A percentile compares a stretch with the other conserved stretches of the same genome.
Evolutionary conservation across 2,113 vertebrate genomes (phyloP).

Genomic region (Rhinopithecus roxellana): DNA sequence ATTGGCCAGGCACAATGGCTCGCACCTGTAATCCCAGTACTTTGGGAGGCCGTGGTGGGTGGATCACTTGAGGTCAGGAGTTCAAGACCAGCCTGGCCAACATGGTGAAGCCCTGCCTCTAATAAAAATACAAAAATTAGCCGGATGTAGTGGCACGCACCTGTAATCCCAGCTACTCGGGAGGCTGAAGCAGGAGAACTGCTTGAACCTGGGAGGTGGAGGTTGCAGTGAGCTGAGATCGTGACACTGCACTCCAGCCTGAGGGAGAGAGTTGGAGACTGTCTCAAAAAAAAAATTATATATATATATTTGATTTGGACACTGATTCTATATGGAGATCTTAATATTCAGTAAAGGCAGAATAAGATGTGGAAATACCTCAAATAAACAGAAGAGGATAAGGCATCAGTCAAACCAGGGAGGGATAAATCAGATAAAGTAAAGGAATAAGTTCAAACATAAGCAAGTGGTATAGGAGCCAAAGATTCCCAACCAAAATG

Average conservation of each 20-base stretch:
- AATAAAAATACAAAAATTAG: not conserved
- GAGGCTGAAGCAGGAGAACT: too few relatives aligned
- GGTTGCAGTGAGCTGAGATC: too few relatives aligned
- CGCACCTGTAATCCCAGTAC: not conserved
- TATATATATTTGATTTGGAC: not conserved
- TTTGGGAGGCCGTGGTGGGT: not conserved
- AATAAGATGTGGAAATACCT: not conserved
- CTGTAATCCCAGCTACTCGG: too few relatives aligned
- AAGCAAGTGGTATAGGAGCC: not conserved
- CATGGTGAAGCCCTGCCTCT: not conserved
- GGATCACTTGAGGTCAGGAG: not conserved
- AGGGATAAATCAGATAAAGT: not conserved
- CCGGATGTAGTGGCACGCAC: too few relatives aligned
- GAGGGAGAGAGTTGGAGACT: not conserved
- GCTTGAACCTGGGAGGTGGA: too few relatives aligned
- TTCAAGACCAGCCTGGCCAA: not conserved
- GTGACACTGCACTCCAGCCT: not conserved
- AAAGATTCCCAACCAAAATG: not conserved
- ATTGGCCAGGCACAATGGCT: not conserved
- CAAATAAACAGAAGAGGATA: not conserved
- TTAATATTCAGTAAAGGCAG: not conserved
- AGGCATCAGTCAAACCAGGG: not conserved
- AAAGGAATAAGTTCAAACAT: not conserved
- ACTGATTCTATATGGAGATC: not conserved
- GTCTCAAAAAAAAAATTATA: not conserved